Percentiles rank a stretch among this genome's conserved stretches.
phyloP scores from a whole-genome alignment of 2,113 vertebrate species.

The Callithrix jacchus region DNA sequence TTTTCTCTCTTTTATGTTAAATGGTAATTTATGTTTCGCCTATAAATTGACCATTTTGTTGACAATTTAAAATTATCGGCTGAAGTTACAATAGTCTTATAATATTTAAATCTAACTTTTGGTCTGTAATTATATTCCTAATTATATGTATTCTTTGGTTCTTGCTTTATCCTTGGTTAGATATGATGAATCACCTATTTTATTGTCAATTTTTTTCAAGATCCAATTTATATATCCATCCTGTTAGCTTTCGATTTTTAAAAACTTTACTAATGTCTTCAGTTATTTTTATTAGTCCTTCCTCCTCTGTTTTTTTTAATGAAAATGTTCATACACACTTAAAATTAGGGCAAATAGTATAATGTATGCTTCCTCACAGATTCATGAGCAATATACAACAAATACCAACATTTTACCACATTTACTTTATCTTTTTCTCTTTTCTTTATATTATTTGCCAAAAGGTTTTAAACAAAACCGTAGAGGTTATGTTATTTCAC shows the following conservation, averaged over 20 bases:
- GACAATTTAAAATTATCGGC: background rate
- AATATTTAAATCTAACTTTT: background rate
- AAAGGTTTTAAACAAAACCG: background rate
- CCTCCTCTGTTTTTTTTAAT: background rate
- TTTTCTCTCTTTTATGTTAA: background rate
- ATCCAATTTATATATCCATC: background rate
- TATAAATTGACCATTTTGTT: background rate
- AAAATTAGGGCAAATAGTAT: background rate
- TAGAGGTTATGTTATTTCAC: background rate
- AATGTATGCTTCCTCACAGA: background rate
- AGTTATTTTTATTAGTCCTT: background rate
- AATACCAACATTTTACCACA: background rate
- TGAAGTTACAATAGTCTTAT: background rate
- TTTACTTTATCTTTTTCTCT: background rate
- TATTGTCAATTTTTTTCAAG: conserved; percentile 5
- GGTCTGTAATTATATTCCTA: background rate
- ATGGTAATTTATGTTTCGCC: background rate
- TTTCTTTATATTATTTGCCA: background rate
- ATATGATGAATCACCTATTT: background rate
- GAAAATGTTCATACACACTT: background rate
- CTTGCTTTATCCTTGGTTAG: background rate
- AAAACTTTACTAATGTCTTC: background rate
- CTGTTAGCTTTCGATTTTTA: background rate
- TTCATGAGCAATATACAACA: background rate
- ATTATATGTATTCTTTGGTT: background rate